Base-by-base conservation (phyloP, 2,797 vertebrate genomes). In the Megalops cyprinoides region DNA sequence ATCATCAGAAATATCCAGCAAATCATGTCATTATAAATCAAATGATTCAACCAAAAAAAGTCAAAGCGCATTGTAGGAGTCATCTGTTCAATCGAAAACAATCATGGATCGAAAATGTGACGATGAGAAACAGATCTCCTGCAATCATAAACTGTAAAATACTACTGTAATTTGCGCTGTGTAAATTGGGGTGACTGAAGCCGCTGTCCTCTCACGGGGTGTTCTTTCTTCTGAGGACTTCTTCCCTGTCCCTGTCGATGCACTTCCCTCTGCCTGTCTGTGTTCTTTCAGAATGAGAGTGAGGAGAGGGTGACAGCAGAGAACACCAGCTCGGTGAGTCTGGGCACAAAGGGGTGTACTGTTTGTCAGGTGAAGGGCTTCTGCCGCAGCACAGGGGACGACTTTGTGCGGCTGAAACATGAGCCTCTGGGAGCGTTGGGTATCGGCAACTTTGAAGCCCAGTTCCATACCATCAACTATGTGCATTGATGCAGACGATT, bases 281-380 rank as follows among this genome's bases (percentile, higher is more conserved):
- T 87, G 53, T 87, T 82, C 86, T 83, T 84, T 62, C 88, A 95
- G 94, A 92, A 92, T 42, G 93, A 93, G 82, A 88, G 81, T 67
- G 91, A 88, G 82, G 89, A 87, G 80, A 88, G 89, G 80, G 84
- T 90, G 78, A 86, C 91, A 9, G 58, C 92, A 42, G 92, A 92
- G 10, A 83, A 86, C 39, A 87, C 92, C 83, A 91, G 88, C 79
- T 89, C 84, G 89, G 94, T 95, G 89, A 94, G 93, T 90, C 44
- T 48, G n/a, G 25, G 56, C 42, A 15, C 58, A 44, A 28, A 56
- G 20, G 51, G 5, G 1, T 7, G 6, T 53, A 14, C 18, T 56
- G 51, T 69, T 79, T 76, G 55, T 84, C 48, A 48, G 77, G 77
- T 78, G 53, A 18, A 71, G 31, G 14, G 34, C 42, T 76, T 84